phyloP scores from a whole-genome alignment of 2,888 invertebrate species.

The Acrocera orbiculus region DNA sequence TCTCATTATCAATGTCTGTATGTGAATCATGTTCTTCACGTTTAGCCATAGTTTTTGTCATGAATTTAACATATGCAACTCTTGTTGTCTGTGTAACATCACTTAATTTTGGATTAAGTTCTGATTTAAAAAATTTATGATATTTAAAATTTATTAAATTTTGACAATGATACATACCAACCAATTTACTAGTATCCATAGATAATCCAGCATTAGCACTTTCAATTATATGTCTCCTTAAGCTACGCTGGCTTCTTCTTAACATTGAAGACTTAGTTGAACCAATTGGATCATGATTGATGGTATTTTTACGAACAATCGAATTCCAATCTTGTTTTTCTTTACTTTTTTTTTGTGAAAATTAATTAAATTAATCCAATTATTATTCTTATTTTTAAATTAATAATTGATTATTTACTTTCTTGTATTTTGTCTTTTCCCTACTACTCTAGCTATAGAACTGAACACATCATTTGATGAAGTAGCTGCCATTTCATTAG shows the following conservation, averaged over 20 bases:
- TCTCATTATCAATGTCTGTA: slow-evolving; percentile 6
- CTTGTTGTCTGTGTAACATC: slow-evolving; percentile 59
- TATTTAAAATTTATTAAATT: background rate
- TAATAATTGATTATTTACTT: background rate
- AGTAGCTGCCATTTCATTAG: slow-evolving; percentile 48
- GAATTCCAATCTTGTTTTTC: slow-evolving; percentile 59
- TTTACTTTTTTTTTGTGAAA: no score
- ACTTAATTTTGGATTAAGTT: slow-evolving; percentile 64
- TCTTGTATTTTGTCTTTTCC: slow-evolving; percentile 34
- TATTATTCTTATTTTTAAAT: background rate
- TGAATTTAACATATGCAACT: slow-evolving; percentile 76
- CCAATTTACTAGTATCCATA: slow-evolving; percentile 53
- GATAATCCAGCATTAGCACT: slow-evolving; percentile 40
- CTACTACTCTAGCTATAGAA: slow-evolving; percentile 67
- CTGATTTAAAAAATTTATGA: slow-evolving; percentile 23
- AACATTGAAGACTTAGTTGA: slow-evolving; percentile 48
- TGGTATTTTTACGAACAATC: slow-evolving; percentile 52
- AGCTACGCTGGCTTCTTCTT: slow-evolving; percentile 48
- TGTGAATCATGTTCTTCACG: slow-evolving; percentile 17
- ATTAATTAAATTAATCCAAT: background rate
- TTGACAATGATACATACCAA: slow-evolving; percentile 34
- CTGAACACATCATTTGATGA: slow-evolving; percentile 65
- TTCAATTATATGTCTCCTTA: slow-evolving; percentile 51
- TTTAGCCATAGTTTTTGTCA: slow-evolving; percentile 51
- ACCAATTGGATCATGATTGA: slow-evolving; percentile 59